These are phyloP conservation scores for Neogale vison DNA, from an alignment of 2,113 vertebrate genomes.

Conservation along the genomic window DNA sequence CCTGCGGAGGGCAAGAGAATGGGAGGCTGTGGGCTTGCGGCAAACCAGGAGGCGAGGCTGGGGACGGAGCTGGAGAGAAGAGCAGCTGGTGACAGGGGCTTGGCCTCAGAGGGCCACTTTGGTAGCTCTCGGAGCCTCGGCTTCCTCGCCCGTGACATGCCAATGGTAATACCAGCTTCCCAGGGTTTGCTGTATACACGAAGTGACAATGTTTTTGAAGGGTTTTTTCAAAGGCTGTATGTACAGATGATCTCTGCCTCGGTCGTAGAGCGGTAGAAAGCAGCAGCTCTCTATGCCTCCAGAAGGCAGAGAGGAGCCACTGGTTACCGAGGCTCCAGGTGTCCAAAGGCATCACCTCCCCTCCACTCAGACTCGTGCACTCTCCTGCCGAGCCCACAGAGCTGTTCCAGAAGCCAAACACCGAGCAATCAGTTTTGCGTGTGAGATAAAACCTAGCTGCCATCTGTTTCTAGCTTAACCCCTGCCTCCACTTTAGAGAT, in stretches of 20 bases:
- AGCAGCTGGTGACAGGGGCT: constrained; percentile 13
- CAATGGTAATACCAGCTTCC: constrained; percentile 26
- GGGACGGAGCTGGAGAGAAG: background rate
- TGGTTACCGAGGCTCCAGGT: background rate
- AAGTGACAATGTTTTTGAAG: background rate
- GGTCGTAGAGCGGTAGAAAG: background rate
- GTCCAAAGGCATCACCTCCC: background rate
- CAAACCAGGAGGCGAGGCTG: background rate
- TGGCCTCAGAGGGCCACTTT: constrained; percentile 15
- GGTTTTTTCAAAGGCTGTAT: background rate
- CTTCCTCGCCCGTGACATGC: background rate
- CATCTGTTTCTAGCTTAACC: background rate
- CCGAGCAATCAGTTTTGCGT: background rate
- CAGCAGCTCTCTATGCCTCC: background rate
- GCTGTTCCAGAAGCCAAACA: background rate
- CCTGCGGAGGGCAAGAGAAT: constrained; percentile 83
- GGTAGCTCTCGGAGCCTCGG: constrained; percentile 8
- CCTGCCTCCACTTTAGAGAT: background rate
- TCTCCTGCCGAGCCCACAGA: background rate
- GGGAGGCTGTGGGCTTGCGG: constrained; percentile 30
- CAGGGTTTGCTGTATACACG: background rate
- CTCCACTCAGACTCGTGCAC: background rate
- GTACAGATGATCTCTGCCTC: background rate
- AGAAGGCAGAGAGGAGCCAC: background rate
- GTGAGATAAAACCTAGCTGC: background rate